These are phyloP conservation scores for Enteromius argenteus DNA, from an alignment of 2,797 vertebrate species.

Conservation along the genomic window DNA sequence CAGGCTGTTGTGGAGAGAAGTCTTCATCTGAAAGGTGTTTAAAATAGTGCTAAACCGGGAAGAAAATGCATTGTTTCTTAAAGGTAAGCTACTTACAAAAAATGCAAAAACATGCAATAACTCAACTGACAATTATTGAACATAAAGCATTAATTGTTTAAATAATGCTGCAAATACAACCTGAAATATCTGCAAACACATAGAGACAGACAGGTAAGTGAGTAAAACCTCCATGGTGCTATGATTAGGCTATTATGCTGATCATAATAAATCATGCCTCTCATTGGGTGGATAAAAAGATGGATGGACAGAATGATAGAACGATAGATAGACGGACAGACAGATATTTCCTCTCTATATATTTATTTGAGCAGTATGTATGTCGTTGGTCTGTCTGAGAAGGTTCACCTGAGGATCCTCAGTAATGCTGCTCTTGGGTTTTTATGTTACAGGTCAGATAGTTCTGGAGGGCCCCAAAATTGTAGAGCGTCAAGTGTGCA, in stretches of 20 bases:
- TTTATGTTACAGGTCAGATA: constrained; percentile 28
- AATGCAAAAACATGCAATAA: neutral
- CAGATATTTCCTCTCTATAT: neutral
- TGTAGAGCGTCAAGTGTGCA: neutral
- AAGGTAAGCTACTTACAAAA: neutral
- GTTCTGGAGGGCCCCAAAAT: neutral
- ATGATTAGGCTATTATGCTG: neutral
- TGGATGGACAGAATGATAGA: neutral
- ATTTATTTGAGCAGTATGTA: neutral
- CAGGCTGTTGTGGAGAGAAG: neutral
- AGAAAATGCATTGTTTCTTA: neutral
- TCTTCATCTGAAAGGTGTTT: neutral
- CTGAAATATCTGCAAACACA: neutral
- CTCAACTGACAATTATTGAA: neutral
- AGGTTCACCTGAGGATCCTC: constrained; percentile 42
- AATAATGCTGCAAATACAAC: neutral
- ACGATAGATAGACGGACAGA: neutral
- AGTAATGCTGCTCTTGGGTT: constrained; percentile 40
- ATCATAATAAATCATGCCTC: neutral
- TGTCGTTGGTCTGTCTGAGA: neutral
- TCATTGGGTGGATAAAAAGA: no score
- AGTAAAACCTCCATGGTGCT: neutral
- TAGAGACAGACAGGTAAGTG: neutral
- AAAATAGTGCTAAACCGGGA: neutral
- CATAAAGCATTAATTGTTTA: neutral